Conservation (phyloP, 2,888 invertebrate genomes). For the Girardia tigrina region DNA sequence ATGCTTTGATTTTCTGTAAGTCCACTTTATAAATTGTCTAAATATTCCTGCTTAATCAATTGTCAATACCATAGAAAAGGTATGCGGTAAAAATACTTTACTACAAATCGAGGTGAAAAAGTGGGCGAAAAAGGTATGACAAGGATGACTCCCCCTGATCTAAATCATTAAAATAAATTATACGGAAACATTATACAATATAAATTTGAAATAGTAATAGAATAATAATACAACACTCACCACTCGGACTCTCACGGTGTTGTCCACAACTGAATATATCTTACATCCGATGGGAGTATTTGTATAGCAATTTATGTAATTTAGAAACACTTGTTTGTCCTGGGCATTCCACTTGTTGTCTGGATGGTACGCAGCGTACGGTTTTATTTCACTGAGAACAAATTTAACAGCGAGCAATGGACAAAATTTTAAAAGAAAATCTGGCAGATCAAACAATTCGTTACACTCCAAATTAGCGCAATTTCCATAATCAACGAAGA, state of each 20-base stretch:
- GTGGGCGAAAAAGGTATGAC: no score
- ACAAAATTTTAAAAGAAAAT: neutral
- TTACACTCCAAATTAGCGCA: neutral
- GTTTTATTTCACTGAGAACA: slow-evolving; percentile 11
- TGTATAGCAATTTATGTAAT: neutral
- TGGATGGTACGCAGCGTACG: slow-evolving; percentile 10
- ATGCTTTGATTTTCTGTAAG: no score
- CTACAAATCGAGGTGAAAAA: no score
- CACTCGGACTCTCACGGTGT: slow-evolving; percentile 5
- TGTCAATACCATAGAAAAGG: no score
- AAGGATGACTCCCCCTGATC: no score
- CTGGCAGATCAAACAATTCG: neutral
- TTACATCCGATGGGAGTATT: slow-evolving; percentile 2
- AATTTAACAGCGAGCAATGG: neutral
- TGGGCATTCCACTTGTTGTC: neutral
- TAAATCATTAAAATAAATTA: no score
- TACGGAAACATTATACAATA: no score
- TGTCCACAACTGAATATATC: neutral
- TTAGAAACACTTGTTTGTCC: slow-evolving; percentile 2
- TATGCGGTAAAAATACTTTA: no score
- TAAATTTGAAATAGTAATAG: no score
- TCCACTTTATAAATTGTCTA: no score
- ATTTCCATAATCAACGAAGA: slow-evolving; percentile 16
- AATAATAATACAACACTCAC: neutral
- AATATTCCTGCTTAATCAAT: no score